Conservation (phyloP, 2,797 vertebrate genomes). For the Acanthopagrus latus region DNA sequence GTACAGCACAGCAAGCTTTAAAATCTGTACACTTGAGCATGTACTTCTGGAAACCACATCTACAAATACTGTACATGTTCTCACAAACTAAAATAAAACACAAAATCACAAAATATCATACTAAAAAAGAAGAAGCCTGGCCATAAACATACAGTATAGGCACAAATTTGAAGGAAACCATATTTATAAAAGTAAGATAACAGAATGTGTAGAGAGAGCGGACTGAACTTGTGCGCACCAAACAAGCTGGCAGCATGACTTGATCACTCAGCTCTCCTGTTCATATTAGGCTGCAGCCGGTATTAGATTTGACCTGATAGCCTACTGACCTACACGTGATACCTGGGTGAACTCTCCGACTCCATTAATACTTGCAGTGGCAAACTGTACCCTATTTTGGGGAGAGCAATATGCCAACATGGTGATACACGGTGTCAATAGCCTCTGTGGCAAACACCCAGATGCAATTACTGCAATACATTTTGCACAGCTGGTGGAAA, state of each 20-base stretch:
- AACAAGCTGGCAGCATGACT: conserved; percentile 23
- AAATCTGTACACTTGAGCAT: neutral
- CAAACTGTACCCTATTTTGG: conserved; percentile 67
- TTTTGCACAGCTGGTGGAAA: conserved; percentile 77
- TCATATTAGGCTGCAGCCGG: conserved; percentile 55
- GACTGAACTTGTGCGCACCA: conserved; percentile 13
- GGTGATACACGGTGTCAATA: conserved; percentile 66
- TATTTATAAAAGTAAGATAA: too few relatives aligned
- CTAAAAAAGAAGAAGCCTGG: neutral
- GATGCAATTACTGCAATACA: conserved; percentile 66
- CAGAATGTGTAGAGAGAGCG: neutral
- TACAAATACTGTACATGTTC: neutral
- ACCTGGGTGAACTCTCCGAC: conserved; percentile 57
- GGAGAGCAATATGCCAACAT: conserved; percentile 43
- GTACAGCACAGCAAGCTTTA: conserved; percentile 17
- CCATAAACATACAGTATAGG: neutral
- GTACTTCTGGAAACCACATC: conserved; percentile 7
- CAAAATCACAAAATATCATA: conserved; percentile 3
- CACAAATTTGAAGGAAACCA: neutral
- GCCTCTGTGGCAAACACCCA: conserved; percentile 66
- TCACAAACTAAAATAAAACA: neutral
- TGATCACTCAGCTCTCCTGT: conserved; percentile 46
- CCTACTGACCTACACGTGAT: conserved; percentile 74
- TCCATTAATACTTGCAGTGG: conserved; percentile 58
- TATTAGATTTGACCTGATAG: conserved; percentile 72